These are phyloP conservation scores for Boulengeromyrus knoepffleri DNA, from an alignment of 2,113 vertebrate genomes.

Conservation along the genomic window DNA sequence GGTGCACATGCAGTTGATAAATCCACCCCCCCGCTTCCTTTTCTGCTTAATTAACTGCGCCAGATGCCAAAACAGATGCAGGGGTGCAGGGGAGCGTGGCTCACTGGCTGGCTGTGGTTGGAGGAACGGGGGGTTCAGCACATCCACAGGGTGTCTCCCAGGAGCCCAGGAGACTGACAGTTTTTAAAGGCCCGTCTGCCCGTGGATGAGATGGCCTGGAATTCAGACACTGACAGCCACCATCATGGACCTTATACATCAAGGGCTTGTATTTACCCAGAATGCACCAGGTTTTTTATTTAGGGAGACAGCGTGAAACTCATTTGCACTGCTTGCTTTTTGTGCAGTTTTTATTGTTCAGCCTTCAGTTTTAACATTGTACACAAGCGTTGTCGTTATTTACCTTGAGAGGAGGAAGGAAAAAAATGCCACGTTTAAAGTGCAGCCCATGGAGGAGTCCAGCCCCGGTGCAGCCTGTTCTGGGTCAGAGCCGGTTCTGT, in stretches of 20 bases:
- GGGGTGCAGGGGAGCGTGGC: neutral
- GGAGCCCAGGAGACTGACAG: neutral
- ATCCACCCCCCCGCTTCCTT: neutral
- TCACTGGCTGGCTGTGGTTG: neutral
- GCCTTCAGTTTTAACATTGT: neutral
- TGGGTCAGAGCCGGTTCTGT: neutral
- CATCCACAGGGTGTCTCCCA: neutral
- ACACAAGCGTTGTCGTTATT: neutral
- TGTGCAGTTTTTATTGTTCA: neutral
- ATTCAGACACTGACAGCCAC: neutral
- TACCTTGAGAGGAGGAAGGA: neutral
- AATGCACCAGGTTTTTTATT: neutral
- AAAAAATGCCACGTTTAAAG: neutral
- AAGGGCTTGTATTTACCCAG: neutral
- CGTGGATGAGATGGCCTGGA: neutral
- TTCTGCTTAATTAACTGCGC: conserved; percentile 14
- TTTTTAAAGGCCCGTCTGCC: neutral
- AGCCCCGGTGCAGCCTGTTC: neutral
- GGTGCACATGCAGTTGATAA: neutral
- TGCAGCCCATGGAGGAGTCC: neutral
- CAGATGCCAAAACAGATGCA: conserved; percentile 34
- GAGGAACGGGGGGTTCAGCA: neutral
- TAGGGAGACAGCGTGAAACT: neutral
- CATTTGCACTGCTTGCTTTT: neutral
- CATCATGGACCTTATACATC: neutral